These are phyloP conservation scores for Junonia oenone DNA, from an alignment of 2,888 invertebrate genomes.

Conservation along the genomic window DNA sequence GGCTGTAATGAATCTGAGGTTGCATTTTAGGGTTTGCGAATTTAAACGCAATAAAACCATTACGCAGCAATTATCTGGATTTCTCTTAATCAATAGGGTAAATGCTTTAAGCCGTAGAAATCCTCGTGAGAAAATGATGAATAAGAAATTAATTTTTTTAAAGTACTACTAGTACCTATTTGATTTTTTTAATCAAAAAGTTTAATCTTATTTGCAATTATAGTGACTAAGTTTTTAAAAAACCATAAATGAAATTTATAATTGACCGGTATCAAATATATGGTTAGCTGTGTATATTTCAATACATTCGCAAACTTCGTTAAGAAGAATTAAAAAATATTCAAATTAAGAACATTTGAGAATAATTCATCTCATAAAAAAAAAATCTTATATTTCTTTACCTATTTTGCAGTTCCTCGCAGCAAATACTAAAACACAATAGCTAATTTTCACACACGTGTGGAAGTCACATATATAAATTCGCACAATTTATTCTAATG, in stretches of 20 bases:
- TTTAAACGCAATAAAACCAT: slow-evolving; percentile 38
- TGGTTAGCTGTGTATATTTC: too few species aligned
- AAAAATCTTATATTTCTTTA: not conserved
- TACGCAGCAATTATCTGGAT: slow-evolving; percentile 35
- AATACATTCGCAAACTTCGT: too few species aligned
- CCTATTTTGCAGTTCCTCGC: not conserved
- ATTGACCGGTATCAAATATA: too few species aligned
- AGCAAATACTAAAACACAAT: not conserved
- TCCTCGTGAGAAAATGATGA: slow-evolving; percentile 6
- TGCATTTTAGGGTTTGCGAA: slow-evolving; percentile 60
- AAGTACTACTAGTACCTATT: too few species aligned
- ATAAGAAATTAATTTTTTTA: too few species aligned
- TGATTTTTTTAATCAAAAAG: too few species aligned
- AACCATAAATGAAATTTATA: too few species aligned
- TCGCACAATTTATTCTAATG: slow-evolving; percentile 53
- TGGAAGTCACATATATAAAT: slow-evolving; percentile 37
- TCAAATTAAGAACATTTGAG: too few species aligned
- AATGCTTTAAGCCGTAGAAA: slow-evolving; percentile 17
- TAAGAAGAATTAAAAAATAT: too few species aligned
- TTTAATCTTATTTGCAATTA: too few species aligned
- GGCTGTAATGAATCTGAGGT: slow-evolving; percentile 62
- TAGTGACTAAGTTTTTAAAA: too few species aligned
- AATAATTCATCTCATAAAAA: too few species aligned
- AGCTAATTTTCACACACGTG: not conserved
- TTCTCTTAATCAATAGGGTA: slow-evolving; percentile 21